Conservation (phyloP, 2,113 vertebrate species). For the Cyprinodon brontotheroides region DNA sequence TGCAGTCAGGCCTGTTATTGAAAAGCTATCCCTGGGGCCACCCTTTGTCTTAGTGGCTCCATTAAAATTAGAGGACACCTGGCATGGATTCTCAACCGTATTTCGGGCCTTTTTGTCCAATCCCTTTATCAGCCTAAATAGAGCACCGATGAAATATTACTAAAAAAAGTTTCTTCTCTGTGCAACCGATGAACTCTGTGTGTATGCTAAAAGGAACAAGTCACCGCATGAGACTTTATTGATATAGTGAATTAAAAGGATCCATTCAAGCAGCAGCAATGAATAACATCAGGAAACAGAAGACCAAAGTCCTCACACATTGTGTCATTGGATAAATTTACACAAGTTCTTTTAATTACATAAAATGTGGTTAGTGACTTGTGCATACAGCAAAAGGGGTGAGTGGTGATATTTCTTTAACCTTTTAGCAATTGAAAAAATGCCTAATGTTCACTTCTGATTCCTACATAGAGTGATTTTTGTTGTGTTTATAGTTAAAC, state of each 20-base stretch:
- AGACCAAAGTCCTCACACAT: constrained; percentile 17
- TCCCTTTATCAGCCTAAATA: constrained; percentile 60
- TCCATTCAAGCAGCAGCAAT: constrained; percentile 39
- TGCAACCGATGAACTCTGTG: constrained; percentile 29
- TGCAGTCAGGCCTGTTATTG: constrained; percentile 54
- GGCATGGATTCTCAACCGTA: constrained; percentile 54
- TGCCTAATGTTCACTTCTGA: constrained; percentile 20
- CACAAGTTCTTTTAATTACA: constrained; percentile 31
- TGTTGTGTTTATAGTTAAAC: constrained; percentile 52
- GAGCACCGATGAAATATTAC: constrained; percentile 61
- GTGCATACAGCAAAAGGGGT: constrained; percentile 16
- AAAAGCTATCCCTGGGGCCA: constrained; percentile 52
- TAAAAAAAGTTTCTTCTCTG: constrained; percentile 25
- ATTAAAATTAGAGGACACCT: constrained; percentile 73
- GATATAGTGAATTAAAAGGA: constrained; percentile 50
- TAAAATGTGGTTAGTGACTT: constrained; percentile 36
- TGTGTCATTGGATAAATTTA: constrained; percentile 34
- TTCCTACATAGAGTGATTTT: constrained; percentile 40
- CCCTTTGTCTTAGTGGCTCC: constrained; percentile 62
- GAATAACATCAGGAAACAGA: constrained; percentile 36
- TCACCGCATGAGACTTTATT: constrained; percentile 38
- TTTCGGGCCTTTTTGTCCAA: constrained; percentile 51
- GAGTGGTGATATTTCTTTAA: constrained; percentile 51
- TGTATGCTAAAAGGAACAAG: constrained; percentile 30
- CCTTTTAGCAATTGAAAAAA: constrained; percentile 21